These are phyloP conservation scores for Elymnias hypermnestra DNA, from an alignment of 1,140 invertebrate species.

Conservation along the genomic window DNA sequence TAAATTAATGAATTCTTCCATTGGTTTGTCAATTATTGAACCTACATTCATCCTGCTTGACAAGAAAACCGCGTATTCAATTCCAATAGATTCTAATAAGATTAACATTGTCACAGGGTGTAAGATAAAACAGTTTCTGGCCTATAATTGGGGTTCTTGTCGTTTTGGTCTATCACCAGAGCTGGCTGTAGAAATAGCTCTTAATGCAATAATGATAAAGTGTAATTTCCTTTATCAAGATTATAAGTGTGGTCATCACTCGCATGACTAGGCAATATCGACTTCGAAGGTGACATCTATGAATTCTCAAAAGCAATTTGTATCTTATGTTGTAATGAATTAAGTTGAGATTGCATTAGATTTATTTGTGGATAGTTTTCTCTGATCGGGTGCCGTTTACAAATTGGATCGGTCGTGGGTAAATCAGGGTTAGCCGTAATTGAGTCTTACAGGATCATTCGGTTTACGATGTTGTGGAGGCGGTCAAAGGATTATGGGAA, in stretches of 20 bases:
- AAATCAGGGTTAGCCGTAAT: constrained; percentile 70
- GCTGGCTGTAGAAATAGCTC: constrained; percentile 19
- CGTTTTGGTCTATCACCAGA: constrained; percentile 23
- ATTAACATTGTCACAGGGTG: constrained; percentile 70
- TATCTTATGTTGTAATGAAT: constrained; percentile 14
- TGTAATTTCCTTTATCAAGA: constrained; percentile 19
- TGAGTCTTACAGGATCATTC: constrained; percentile 72
- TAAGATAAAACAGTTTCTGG: constrained; percentile 75
- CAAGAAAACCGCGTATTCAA: constrained; percentile 50
- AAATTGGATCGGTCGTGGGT: constrained; percentile 71
- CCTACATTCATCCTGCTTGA: constrained; percentile 24
- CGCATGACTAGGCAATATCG: constrained; percentile 72
- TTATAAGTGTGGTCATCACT: constrained; percentile 60
- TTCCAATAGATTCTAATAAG: constrained; percentile 74
- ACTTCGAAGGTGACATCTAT: constrained; percentile 47
- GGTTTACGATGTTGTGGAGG: constrained; percentile 46
- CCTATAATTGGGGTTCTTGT: constrained; percentile 68
- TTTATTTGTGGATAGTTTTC: constrained; percentile 41
- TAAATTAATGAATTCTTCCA: no score
- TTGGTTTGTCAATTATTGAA: no score
- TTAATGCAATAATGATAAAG: constrained; percentile 27
- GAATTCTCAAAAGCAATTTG: not conserved
- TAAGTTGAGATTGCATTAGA: constrained; percentile 24
- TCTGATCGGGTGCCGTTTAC: constrained; percentile 62
- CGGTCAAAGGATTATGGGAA: constrained; percentile 67